Base-by-base conservation (phyloP, 2,888 invertebrate species). In the Sericinus montela region DNA sequence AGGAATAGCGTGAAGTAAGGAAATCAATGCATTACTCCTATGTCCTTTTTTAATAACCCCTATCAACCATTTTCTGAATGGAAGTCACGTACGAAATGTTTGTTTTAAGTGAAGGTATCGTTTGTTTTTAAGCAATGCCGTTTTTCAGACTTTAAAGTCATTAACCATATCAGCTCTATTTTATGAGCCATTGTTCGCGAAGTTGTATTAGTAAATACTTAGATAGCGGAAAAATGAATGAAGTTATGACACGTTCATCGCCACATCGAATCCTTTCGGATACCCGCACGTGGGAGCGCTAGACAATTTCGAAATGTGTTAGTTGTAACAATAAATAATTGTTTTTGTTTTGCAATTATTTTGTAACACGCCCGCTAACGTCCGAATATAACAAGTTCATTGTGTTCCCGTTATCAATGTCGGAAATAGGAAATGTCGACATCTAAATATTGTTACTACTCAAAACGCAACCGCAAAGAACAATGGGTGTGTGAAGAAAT, bases 181-280 rank as follows among this genome's bases (percentile, higher is more conserved):
- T 49, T 49, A 49, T 40, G 34, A 29, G 13, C 39, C 44, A 44
- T 49, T 49, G 49, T 49, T 49, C 43, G 34, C 25, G n/a, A 13
- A 6, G 30, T n/a, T 9, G 40, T 38, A 34, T 49, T 49, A 44
- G 44, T 49, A 49, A 49, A 49, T 39, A 49, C 28, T 44, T 8
- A 40, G 49, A 49, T 49, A 49, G 29, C 14, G 39, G 35, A 23
- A 35, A 32, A 30, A 3, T 44, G 39, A 43, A 48, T 43, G 43
- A 28, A n/a, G 13, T 23, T 14, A 3, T 14, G 39, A 30, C 48
- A 48, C 48, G 48, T 48, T 43, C 38, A 1, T 16, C 6, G 9
- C 25, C 41, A 29, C 28, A 23, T 36, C 35, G 30, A 30, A 47
- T n/a, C 36, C 41, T 47, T 46, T 41, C 25, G 47, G 36, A 37